These are phyloP conservation scores for Ricordea florida DNA, from an alignment of 92 coral and sea anemone genomes.

Conservation along the genomic window DNA sequence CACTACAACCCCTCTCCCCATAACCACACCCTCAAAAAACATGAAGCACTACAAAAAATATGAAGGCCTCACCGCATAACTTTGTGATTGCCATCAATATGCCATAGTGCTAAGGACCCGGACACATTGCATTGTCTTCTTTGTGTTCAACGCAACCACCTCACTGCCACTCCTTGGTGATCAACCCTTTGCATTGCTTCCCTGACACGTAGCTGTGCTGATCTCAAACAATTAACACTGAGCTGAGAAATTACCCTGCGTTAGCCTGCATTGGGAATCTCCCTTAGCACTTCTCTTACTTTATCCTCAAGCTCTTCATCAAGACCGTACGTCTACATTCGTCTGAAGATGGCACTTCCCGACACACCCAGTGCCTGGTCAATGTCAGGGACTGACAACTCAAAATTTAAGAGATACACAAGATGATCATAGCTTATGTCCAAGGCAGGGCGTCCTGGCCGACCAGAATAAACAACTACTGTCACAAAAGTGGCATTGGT, in stretches of 20 bases:
- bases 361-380: constrained; percentile 59
- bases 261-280: constrained; percentile 71
- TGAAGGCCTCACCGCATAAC: constrained; percentile 52
- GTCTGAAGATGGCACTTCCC: constrained; percentile 54
- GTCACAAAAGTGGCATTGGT: constrained; percentile 28
- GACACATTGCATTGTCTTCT: constrained; percentile 50
- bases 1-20: too few species aligned
- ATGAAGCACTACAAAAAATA: not conserved
- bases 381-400: constrained; percentile 50
- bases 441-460: constrained; percentile 41
- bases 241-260: constrained; percentile 63
- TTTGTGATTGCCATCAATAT: constrained; percentile 69
- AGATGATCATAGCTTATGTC: constrained; percentile 35
- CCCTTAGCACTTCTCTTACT: constrained; percentile 28
- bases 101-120: constrained; percentile 77
- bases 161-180: constrained; percentile 67
- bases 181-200: constrained; percentile 60
- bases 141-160: constrained; percentile 66
- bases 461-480: constrained; percentile 24
- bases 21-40: too few species aligned
- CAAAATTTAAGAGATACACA: constrained; percentile 24
- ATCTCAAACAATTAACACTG: constrained; percentile 29
- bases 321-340: constrained; percentile 36
- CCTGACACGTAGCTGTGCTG: constrained; percentile 59
- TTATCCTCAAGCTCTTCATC: constrained; percentile 61